These are phyloP conservation scores for Melozone crissalis DNA, from an alignment of 2,113 vertebrate species.

Conservation along the genomic window DNA sequence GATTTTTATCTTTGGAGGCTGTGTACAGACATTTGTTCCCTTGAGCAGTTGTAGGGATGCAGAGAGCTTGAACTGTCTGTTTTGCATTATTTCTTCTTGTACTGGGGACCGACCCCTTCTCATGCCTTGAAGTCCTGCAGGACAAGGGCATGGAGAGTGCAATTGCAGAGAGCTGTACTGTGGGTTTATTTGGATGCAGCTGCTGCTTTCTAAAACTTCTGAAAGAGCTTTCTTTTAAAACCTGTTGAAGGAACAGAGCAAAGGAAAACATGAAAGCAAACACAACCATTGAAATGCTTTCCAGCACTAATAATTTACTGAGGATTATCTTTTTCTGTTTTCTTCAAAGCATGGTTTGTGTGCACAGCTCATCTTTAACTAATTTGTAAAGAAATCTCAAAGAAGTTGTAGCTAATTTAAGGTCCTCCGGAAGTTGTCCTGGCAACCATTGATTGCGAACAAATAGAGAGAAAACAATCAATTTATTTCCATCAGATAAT, in stretches of 20 bases:
- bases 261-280: background rate
- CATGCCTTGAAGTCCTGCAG: background rate
- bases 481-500: conserved; percentile 61
- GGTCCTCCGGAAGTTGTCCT: conserved; percentile 24
- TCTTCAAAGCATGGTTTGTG: conserved; percentile 11
- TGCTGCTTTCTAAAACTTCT: background rate
- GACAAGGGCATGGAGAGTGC: background rate
- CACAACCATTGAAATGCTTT: conserved; percentile 2
- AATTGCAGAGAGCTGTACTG: background rate
- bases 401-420: conserved; percentile 6
- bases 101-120: background rate
- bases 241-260: background rate
- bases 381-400: conserved; percentile 33
- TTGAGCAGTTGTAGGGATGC: background rate
- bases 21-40: background rate
- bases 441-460: conserved; percentile 33
- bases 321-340: conserved; percentile 20
- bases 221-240: background rate
- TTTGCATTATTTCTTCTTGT: background rate
- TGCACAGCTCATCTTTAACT: background rate
- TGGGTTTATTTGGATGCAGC: background rate
- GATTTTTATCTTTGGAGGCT: background rate
- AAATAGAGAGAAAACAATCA: conserved; percentile 52
- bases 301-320: conserved; percentile 19
- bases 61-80: background rate